Evolutionary conservation across 2,888 invertebrate genomes (phyloP).

Genomic region (Euplagia quadripunctaria): DNA sequence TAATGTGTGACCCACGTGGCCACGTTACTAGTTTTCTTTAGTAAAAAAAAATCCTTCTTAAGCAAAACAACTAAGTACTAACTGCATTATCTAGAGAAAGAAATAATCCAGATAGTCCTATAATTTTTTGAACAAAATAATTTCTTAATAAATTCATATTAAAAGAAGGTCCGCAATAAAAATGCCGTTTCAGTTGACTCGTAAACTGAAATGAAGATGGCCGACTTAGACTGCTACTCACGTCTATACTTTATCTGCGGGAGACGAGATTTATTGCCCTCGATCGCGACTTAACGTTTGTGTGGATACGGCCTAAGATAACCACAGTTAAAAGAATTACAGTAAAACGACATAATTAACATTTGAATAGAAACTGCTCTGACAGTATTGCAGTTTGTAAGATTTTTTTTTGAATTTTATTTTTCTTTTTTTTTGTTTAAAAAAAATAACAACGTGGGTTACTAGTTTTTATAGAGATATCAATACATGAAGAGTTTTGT

Average conservation of each 20-base stretch:
- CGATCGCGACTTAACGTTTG: constrained; percentile 63
- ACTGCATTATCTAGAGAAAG: too few relatives aligned
- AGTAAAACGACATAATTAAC: constrained; percentile 7
- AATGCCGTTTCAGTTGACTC: constrained; percentile 40
- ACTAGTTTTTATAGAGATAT: background rate
- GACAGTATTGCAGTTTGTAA: background rate
- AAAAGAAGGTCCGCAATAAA: constrained; percentile 43
- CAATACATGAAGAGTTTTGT: too few relatives aligned
- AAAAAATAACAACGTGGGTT: background rate
- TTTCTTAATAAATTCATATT: constrained; percentile 50
- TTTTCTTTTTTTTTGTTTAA: too few relatives aligned
- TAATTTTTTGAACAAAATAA: constrained; percentile 26
- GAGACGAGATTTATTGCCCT: constrained; percentile 64
- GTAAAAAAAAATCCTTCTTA: too few relatives aligned
- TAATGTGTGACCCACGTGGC: too few relatives aligned
- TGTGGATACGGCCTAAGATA: constrained; percentile 55
- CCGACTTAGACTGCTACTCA: constrained; percentile 58
- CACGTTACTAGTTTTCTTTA: too few relatives aligned
- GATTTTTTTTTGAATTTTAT: background rate
- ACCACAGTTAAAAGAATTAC: constrained; percentile 13
- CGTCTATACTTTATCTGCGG: constrained; percentile 68
- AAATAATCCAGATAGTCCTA: background rate
- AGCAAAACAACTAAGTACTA: too few relatives aligned
- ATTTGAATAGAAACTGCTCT: background rate
- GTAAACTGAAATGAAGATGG: constrained; percentile 56